Evolutionary conservation across 1,140 invertebrate species (phyloP), one percentile per base, ranked within the genome.

Genomic region (Samia ricini): DNA sequence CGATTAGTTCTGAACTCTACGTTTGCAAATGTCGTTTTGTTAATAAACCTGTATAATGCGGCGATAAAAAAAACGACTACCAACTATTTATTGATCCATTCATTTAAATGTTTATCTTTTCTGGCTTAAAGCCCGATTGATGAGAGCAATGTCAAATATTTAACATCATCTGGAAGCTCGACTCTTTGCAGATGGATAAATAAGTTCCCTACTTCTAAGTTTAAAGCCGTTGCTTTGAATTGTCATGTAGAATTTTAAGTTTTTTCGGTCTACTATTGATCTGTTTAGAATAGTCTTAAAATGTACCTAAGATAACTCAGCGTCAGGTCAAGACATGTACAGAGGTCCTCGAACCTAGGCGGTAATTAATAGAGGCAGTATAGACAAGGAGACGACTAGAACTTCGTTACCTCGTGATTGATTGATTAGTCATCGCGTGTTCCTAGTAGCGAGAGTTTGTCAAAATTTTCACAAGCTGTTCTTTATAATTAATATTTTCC

Each of bases 401-500:
- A 42, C 12, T 7, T 42, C 33, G 33, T 42, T 15, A 42, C 12
- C 15, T 15, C 8, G n/a, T 42, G 33, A 42, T 42, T 42, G 33
- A 42, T 42, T 42, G 33, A 42, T 42, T 42, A 42, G 33, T 42
- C 33, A 42, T 42, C n/a, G 12, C 4, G 8, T n/a, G n/a, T n/a
- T n/a, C n/a, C n/a, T n/a, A n/a, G 7, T 10, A 42, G 33, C 3
- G 7, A 15, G 33, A 26, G 33, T 42, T 42, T 15, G 33, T 12
- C 1, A 42, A 42, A 42, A 36, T 15, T 15, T 4, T 1, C 33
- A 7, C 7, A 7, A 42, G 12, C 33, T 1, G 33, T 42, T 10
- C n/a, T n/a, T 42, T 7, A 55, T 24, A 55, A 55, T 55, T 55
- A 55, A 55, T 55, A 55, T 55, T 55, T 24, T 55, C 20, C 24